phyloP scores from a whole-genome alignment of 2,113 vertebrate species.

The Clarias gariepinus region DNA sequence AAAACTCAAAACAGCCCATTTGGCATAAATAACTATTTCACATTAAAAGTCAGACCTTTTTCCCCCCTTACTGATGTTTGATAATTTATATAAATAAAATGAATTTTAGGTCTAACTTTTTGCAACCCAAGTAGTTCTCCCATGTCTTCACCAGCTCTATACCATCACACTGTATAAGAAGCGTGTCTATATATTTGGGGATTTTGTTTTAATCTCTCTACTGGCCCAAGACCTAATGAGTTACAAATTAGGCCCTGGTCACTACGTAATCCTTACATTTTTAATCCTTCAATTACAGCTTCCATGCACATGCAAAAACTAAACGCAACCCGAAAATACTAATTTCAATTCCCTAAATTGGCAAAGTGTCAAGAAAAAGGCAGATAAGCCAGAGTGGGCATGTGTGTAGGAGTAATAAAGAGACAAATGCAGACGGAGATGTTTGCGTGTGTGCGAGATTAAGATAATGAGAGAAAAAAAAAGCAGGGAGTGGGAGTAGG shows the following conservation, averaged over 20 bases:
- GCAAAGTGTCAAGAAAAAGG: slow-evolving; percentile 22
- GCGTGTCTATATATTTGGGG: not conserved
- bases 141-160: not conserved
- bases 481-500: not conserved
- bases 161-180: not conserved
- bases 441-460: slow-evolving; percentile 41
- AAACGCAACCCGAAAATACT: not conserved
- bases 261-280: not conserved
- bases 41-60: too few species aligned
- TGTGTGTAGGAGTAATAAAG: slow-evolving; percentile 46
- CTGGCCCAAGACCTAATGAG: not conserved
- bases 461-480: slow-evolving; percentile 32
- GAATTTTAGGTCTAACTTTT: too few species aligned
- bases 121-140: not conserved
- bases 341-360: slow-evolving; percentile 19
- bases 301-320: not conserved
- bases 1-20: too few species aligned
- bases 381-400: slow-evolving; percentile 7
- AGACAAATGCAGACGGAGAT: slow-evolving; percentile 30
- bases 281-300: slow-evolving; percentile 19
- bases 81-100: too few species aligned
- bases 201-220: too few species aligned
- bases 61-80: too few species aligned
- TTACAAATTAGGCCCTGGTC: not conserved
- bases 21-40: too few species aligned